A percentile compares a stretch with the other conserved stretches of the same genome.
phyloP scores from a whole-genome alignment of 2,113 vertebrate genomes.

The Promerops cafer region DNA sequence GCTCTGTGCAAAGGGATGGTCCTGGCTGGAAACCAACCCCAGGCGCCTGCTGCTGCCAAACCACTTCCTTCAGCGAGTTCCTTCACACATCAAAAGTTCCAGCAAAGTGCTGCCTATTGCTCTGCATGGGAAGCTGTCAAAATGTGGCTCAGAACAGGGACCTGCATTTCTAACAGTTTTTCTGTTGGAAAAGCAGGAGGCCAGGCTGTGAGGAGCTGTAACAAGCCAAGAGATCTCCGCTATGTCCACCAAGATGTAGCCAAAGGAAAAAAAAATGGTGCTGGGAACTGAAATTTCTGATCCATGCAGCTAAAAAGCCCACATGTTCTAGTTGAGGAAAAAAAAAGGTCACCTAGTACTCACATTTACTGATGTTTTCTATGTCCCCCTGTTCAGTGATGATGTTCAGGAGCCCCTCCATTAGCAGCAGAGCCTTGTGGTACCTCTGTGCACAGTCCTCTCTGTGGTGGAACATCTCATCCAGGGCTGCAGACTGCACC shows the following conservation, averaged over 20 bases:
- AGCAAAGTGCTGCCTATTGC: not conserved
- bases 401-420: slow-evolving; percentile 87
- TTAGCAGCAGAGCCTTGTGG: slow-evolving; percentile 87
- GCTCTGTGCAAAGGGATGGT: not conserved
- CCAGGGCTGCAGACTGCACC: slow-evolving; percentile 90
- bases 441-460: slow-evolving; percentile 85
- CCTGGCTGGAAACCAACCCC: not conserved
- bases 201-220: not conserved
- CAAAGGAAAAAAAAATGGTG: not conserved
- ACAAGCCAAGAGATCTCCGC: not conserved
- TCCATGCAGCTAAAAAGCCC: not conserved
- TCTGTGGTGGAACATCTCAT: slow-evolving; percentile 91
- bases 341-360: not conserved
- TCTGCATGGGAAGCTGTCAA: not conserved
- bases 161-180: not conserved
- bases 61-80: not conserved
- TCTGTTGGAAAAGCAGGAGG: not conserved
- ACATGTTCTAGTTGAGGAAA: not conserved
- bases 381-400: slow-evolving; percentile 82
- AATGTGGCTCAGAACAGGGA: not conserved
- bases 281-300: not conserved
- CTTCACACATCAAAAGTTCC: not conserved
- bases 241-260: not conserved
- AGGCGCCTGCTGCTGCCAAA: not conserved
- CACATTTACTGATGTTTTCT: slow-evolving; percentile 86